Evolutionary conservation across 2,113 vertebrate genomes (phyloP).

Genomic region (Parotia lawesii): DNA sequence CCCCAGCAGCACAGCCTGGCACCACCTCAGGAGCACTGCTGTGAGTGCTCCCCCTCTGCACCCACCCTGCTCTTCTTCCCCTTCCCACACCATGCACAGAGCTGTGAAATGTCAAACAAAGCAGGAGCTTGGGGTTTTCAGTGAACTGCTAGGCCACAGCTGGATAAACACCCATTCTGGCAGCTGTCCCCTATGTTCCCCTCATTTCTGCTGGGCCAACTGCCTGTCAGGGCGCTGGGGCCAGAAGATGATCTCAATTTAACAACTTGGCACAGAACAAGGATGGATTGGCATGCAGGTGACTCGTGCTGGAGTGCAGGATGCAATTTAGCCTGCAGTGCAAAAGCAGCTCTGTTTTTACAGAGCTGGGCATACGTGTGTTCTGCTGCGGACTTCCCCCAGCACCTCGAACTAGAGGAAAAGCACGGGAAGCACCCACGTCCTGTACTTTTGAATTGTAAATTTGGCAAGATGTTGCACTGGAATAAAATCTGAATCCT

Average conservation of each 20-base stretch:
- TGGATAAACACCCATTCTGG: neutral
- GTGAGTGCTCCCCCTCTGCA: neutral
- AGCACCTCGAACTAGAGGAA: fast-evolving
- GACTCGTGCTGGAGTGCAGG: neutral
- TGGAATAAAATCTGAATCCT: neutral
- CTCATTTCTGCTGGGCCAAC: neutral
- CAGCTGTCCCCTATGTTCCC: neutral
- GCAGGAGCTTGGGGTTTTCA: neutral
- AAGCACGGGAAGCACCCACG: neutral
- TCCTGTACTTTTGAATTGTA: neutral
- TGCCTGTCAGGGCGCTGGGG: neutral
- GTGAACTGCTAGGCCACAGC: neutral
- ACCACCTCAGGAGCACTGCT: fast-evolving
- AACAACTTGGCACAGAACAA: neutral
- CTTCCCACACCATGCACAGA: neutral
- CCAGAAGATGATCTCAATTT: neutral
- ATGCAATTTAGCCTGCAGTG: neutral
- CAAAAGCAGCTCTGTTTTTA: neutral
- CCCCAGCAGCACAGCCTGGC: neutral
- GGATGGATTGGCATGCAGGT: neutral
- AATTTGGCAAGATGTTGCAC: neutral
- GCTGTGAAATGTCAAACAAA: neutral
- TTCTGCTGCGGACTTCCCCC: neutral
- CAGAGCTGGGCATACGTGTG: fast-evolving
- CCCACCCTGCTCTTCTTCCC: no score